A percentile compares a stretch with the other conserved stretches of the same genome.
These are phyloP conservation scores for Pantherophis alleghaniensis DNA, from an alignment of 2,797 vertebrate species.

Conservation along the genomic window DNA sequence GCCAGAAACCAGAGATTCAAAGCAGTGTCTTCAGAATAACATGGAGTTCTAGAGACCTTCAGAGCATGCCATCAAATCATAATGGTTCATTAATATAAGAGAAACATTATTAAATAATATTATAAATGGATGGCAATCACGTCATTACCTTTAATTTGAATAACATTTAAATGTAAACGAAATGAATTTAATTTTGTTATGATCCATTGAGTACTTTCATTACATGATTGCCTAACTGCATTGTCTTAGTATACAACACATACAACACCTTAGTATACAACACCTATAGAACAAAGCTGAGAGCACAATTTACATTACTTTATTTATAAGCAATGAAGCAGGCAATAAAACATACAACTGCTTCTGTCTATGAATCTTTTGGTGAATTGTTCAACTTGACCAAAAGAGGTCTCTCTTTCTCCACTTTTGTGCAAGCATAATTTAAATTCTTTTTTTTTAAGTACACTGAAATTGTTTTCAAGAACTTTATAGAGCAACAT, in stretches of 20 bases:
- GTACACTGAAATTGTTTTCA: background rate
- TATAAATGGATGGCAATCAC: background rate
- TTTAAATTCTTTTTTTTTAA: background rate
- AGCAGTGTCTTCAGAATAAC: background rate
- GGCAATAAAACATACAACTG: background rate
- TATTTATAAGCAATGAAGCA: background rate
- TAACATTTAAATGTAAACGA: background rate
- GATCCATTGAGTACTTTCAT: background rate
- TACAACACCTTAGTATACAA: background rate
- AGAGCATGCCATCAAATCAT: background rate
- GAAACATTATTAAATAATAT: background rate
- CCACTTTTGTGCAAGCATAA: background rate
- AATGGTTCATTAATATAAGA: background rate
- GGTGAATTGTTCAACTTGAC: background rate
- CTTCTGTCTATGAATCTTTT: background rate
- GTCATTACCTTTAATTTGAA: background rate
- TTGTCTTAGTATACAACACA: background rate
- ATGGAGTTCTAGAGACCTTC: background rate
- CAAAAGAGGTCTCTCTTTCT: slow-evolving; percentile 17
- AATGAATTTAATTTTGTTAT: background rate
- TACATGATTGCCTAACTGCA: background rate
- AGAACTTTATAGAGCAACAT: background rate
- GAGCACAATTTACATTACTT: background rate
- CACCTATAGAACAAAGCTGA: background rate
- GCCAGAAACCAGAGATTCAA: background rate